These are phyloP conservation scores for Noturus placidus DNA, from an alignment of 2,113 vertebrate species.

Conservation along the genomic window DNA sequence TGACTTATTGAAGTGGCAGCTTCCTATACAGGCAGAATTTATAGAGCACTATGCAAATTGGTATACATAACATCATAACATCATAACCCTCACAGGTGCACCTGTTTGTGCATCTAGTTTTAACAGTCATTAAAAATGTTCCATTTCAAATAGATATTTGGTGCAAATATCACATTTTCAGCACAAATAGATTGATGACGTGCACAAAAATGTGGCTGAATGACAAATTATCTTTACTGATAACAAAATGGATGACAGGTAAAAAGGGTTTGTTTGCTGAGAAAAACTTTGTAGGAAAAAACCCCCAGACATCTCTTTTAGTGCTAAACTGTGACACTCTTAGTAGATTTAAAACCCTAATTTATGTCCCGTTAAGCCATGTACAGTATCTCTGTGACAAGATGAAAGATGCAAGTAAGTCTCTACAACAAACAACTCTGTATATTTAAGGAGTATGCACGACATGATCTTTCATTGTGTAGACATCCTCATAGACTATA, in stretches of 20 bases:
- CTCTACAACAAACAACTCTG: not conserved
- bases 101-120: not conserved
- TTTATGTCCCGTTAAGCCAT: not conserved
- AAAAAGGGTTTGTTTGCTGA: not conserved
- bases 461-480: too few relatives aligned
- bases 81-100: not conserved
- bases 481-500: too few relatives aligned
- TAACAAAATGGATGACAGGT: not conserved
- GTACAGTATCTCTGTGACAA: not conserved
- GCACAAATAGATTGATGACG: not conserved
- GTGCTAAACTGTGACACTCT: not conserved
- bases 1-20: not conserved
- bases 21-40: not conserved
- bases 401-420: too few relatives aligned
- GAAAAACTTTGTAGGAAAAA: not conserved
- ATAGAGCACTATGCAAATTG: not conserved
- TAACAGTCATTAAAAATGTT: not conserved
- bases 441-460: not conserved
- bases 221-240: not conserved
- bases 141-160: not conserved
- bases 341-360: not conserved
- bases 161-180: not conserved
- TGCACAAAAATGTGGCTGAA: not conserved
- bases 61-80: not conserved
- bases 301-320: not conserved